Evolutionary conservation across 2,888 invertebrate species (phyloP).

Genomic region (Aricia artaxerxes): DNA sequence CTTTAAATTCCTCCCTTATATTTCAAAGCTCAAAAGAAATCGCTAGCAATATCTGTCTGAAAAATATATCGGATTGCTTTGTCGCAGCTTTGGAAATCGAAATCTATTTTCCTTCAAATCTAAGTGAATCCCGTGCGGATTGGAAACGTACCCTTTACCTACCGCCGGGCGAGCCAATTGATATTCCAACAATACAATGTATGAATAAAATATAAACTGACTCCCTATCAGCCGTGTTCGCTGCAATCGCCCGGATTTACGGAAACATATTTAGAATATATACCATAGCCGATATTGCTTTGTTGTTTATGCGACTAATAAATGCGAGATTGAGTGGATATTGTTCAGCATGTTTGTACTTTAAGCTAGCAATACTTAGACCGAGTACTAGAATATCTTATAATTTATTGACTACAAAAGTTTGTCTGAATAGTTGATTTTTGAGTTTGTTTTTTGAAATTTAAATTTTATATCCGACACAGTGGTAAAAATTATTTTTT

Average conservation of each 20-base stretch:
- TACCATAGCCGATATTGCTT: slow-evolving; percentile 10
- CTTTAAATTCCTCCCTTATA: slow-evolving; percentile 75
- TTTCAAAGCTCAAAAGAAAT: slow-evolving; percentile 81
- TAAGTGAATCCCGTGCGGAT: slow-evolving; percentile 81
- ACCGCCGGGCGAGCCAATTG: slow-evolving; percentile 80
- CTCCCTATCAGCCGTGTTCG: slow-evolving; percentile 74
- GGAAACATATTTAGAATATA: slow-evolving; percentile 55
- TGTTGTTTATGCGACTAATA: slow-evolving; percentile 19
- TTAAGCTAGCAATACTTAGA: no score
- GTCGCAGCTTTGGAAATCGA: slow-evolving; percentile 81
- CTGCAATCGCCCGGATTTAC: slow-evolving; percentile 67
- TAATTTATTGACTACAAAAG: no score
- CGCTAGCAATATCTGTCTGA: slow-evolving; percentile 81
- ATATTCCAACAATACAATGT: slow-evolving; percentile 81
- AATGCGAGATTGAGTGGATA: neutral
- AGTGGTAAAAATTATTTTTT: no score
- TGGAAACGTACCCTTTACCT: slow-evolving; percentile 81
- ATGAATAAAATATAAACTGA: slow-evolving; percentile 81
- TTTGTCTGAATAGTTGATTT: no score
- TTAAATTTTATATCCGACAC: no score
- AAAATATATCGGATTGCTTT: slow-evolving; percentile 82
- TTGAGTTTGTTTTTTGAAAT: no score
- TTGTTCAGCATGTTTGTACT: neutral
- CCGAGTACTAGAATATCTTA: no score
- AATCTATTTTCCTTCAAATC: slow-evolving; percentile 82